phyloP scores from a whole-genome alignment of 2,797 vertebrate genomes.

The Rhabdomys pumilio region DNA sequence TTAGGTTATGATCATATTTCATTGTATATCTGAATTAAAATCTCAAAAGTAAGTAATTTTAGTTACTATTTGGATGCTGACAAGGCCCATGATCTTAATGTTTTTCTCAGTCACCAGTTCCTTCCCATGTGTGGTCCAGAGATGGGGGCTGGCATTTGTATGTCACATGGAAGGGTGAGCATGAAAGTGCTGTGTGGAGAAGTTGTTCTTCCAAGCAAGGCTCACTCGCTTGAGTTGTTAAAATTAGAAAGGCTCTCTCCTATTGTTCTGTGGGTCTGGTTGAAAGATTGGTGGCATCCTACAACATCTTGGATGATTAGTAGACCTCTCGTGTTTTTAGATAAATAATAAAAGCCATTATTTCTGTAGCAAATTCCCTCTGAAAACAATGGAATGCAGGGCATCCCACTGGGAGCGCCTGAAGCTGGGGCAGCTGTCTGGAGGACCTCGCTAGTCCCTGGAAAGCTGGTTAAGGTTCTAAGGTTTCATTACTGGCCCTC shows the following conservation, averaged over 20 bases:
- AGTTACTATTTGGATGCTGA: not conserved
- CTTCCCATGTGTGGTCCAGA: not conserved
- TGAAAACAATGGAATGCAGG: slow-evolving; percentile 80
- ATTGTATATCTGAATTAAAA: not conserved
- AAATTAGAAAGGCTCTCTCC: not conserved
- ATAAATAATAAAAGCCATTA: slow-evolving; percentile 81
- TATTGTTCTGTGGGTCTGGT: not conserved
- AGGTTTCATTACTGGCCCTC: slow-evolving; percentile 71
- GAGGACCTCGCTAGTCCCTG: slow-evolving; percentile 10
- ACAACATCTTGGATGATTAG: slow-evolving; percentile 77
- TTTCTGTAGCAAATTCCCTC: slow-evolving; percentile 72
- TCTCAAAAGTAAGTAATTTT: slow-evolving; percentile 3
- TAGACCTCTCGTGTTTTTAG: slow-evolving; percentile 81
- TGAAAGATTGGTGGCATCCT: slow-evolving; percentile 46
- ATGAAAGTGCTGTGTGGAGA: not conserved
- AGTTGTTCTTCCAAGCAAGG: not conserved
- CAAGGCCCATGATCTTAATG: not conserved
- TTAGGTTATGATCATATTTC: not conserved
- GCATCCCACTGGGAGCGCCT: slow-evolving; percentile 73
- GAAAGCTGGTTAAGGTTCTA: slow-evolving; percentile 30
- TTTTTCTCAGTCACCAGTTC: not conserved
- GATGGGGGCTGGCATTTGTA: not conserved
- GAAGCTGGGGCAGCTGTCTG: slow-evolving; percentile 70
- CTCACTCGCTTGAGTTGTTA: slow-evolving; percentile 21
- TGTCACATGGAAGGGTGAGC: not conserved